These are phyloP conservation scores for Rhyacophila brunnea DNA, from an alignment of 1,140 invertebrate genomes.

Conservation along the genomic window DNA sequence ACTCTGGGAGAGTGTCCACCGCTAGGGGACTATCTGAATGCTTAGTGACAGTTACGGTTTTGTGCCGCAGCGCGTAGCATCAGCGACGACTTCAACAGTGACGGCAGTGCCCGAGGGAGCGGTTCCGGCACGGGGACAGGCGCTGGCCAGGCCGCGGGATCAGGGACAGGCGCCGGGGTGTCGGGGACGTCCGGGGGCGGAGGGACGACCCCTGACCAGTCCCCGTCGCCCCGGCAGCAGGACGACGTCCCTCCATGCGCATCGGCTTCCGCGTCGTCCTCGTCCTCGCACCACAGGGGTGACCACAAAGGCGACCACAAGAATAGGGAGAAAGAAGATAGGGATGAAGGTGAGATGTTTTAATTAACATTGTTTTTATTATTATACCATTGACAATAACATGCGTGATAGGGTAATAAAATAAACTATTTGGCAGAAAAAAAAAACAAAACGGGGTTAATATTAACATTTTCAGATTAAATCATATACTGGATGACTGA, in stretches of 20 bases:
- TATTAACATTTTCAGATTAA: too few species aligned
- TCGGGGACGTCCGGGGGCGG: slow-evolving; percentile 43
- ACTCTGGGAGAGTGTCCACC: too few species aligned
- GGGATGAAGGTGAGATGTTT: slow-evolving; percentile 85
- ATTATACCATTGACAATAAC: neutral
- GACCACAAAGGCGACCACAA: slow-evolving; percentile 49
- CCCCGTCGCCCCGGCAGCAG: slow-evolving; percentile 29
- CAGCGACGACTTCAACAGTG: slow-evolving; percentile 83
- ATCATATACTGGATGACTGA: too few species aligned
- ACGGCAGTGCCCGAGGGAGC: slow-evolving; percentile 60
- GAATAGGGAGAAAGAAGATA: slow-evolving; percentile 85
- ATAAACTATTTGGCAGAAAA: neutral
- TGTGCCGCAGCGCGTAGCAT: slow-evolving; percentile 72
- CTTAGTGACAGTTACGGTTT: slow-evolving; percentile 14
- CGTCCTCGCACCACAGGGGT: slow-evolving; percentile 46
- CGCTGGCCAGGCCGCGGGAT: slow-evolving; percentile 38
- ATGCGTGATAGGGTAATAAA: neutral
- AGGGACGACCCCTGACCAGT: slow-evolving; percentile 51
- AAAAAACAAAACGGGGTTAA: too few species aligned
- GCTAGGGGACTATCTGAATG: neutral
- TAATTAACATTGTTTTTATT: too few species aligned
- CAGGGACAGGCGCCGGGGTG: slow-evolving; percentile 39
- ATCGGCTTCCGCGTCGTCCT: slow-evolving; percentile 49
- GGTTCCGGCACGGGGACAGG: slow-evolving; percentile 33
- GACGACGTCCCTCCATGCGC: slow-evolving; percentile 36